These are phyloP conservation scores for Oreochromis tanganicae DNA, from an alignment of 2,113 vertebrate genomes.

Conservation along the genomic window DNA sequence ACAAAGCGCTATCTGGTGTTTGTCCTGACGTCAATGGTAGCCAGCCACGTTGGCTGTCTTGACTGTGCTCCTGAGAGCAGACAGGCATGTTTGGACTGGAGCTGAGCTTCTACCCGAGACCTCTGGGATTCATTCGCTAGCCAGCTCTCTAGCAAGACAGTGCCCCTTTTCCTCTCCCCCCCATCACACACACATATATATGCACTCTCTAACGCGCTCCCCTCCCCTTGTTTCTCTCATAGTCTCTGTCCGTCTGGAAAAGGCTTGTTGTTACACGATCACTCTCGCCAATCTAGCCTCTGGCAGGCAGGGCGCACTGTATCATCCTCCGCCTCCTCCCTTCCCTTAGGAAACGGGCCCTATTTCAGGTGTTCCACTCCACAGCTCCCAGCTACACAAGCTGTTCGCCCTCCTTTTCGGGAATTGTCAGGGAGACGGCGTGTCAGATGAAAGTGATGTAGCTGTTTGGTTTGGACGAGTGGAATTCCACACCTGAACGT, in stretches of 20 bases:
- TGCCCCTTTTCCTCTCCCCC: neutral
- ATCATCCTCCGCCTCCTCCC: conserved; percentile 44
- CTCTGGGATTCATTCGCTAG: conserved; percentile 50
- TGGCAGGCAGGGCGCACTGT: conserved; percentile 38
- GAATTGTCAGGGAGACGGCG: neutral
- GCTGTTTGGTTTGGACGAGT: neutral
- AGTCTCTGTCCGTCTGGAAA: conserved; percentile 51
- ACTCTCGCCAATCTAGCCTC: conserved; percentile 48
- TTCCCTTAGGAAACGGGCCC: conserved; percentile 41
- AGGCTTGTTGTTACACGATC: conserved; percentile 60
- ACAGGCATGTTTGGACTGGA: conserved; percentile 57
- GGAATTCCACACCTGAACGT: conserved; percentile 31
- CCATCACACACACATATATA: neutral
- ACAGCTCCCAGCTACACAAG: conserved; percentile 13
- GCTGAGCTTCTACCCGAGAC: conserved; percentile 53
- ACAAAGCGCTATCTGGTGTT: conserved; percentile 40
- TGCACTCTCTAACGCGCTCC: neutral
- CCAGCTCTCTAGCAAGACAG: conserved; percentile 37
- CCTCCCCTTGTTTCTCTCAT: conserved; percentile 29
- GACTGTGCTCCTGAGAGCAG: conserved; percentile 54
- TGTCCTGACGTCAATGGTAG: conserved; percentile 39
- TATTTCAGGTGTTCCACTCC: conserved; percentile 61
- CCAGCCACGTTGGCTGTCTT: conserved; percentile 43
- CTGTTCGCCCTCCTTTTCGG: conserved; percentile 1
- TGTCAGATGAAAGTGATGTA: neutral